Conservation (phyloP, 2,888 invertebrate species). For the Marronus borbonicus region DNA sequence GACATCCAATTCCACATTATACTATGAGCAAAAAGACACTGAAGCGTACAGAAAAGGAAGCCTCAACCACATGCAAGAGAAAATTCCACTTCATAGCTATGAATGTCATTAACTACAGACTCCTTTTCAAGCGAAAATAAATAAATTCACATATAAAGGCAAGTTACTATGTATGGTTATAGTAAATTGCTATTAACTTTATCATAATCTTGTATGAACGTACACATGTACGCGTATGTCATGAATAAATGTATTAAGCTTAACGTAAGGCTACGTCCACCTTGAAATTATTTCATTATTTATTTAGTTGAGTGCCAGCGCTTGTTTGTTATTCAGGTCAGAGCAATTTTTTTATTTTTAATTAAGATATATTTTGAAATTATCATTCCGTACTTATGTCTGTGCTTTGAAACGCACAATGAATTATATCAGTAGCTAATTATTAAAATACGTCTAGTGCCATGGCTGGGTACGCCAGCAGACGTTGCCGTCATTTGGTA, state of each 20-base stretch:
- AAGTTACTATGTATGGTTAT: conserved; percentile 11
- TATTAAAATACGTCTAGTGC: conserved; percentile 8
- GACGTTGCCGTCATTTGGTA: not conserved
- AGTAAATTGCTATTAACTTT: conserved; percentile 25
- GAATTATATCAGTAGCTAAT: conserved; percentile 24
- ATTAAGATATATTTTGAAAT: conserved; percentile 13
- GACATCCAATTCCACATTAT: not conserved
- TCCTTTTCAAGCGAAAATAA: conserved; percentile 20
- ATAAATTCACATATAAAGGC: conserved; percentile 3
- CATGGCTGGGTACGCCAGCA: not conserved
- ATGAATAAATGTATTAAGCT: conserved; percentile 44
- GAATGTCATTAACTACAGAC: conserved; percentile 5
- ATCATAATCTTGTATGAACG: not conserved
- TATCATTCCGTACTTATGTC: conserved; percentile 28
- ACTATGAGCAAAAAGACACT: not conserved
- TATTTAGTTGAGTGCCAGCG: conserved; percentile 22
- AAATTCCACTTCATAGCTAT: conserved; percentile 4
- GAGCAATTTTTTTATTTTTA: conserved; percentile 31
- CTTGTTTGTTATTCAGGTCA: conserved; percentile 39
- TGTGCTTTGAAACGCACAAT: conserved; percentile 10
- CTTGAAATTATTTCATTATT: conserved; percentile 36
- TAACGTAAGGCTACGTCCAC: conserved; percentile 28
- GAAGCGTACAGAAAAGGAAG: conserved; percentile 3
- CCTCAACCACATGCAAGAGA: not conserved
- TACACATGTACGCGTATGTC: not conserved